A percentile compares a stretch with the other conserved stretches of the same genome.
Evolutionary conservation across 2,888 invertebrate species (phyloP).

Genomic region (Tetragonula carbonaria): DNA sequence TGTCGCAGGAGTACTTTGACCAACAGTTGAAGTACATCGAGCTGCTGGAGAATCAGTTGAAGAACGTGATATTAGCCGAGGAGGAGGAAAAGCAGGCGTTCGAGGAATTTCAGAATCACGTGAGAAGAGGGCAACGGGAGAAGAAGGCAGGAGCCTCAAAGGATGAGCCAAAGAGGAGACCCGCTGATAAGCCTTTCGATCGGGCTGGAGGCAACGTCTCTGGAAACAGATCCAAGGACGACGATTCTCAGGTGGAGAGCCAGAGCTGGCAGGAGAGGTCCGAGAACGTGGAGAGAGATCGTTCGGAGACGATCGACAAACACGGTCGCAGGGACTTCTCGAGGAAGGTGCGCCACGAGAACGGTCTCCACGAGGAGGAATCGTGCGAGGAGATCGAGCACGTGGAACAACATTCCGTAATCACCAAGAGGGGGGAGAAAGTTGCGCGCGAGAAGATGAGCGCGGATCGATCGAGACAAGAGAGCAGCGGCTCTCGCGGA

Average conservation of each 20-base stretch:
- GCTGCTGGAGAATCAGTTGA: slow-evolving; percentile 49
- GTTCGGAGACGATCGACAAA: slow-evolving; percentile 66
- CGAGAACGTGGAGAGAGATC: slow-evolving; percentile 61
- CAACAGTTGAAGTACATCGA: slow-evolving; percentile 62
- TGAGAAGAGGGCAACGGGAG: not conserved
- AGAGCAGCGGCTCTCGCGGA: not conserved
- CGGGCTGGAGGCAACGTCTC: not conserved
- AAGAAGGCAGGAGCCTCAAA: not conserved
- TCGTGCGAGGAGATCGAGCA: slow-evolving; percentile 64
- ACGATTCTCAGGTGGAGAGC: slow-evolving; percentile 25
- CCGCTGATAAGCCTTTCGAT: not conserved
- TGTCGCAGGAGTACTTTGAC: slow-evolving; percentile 75
- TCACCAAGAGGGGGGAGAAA: not conserved
- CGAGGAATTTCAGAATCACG: slow-evolving; percentile 66
- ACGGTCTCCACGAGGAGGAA: slow-evolving; percentile 68
- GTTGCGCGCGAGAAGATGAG: not conserved
- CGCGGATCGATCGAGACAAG: not conserved
- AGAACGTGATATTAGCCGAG: slow-evolving; percentile 76
- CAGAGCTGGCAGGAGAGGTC: slow-evolving; percentile 75
- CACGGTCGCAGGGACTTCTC: slow-evolving; percentile 66
- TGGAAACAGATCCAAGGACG: not conserved
- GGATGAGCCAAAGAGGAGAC: not conserved
- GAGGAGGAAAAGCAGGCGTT: slow-evolving; percentile 75
- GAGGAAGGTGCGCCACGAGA: slow-evolving; percentile 53
- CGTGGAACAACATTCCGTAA: slow-evolving; percentile 44